Conservation (phyloP, 2,888 invertebrate species). For the Notocelia uddmanniana region DNA sequence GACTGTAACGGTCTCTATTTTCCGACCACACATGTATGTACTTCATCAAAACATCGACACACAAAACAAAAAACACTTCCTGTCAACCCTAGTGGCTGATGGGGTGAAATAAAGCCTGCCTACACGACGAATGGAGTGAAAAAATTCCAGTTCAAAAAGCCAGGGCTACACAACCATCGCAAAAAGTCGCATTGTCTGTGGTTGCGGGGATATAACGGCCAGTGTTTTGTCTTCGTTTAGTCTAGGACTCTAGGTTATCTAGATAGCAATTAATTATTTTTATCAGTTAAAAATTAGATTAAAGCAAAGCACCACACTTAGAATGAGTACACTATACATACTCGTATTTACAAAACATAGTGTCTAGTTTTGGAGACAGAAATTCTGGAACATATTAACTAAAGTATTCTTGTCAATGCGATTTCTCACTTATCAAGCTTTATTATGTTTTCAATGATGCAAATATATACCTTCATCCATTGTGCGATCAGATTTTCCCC, state of each 20-base stretch:
- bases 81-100: conserved; percentile 69
- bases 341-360: too few species aligned
- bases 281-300: too few species aligned
- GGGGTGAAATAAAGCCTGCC: conserved; percentile 73
- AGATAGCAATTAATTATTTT: conserved; percentile 1
- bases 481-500: background rate
- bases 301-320: background rate
- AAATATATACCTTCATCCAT: background rate
- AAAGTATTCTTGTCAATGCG: background rate
- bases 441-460: background rate
- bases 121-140: conserved; percentile 78
- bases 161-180: conserved; percentile 63
- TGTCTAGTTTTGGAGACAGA: too few species aligned
- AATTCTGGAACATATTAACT: too few species aligned
- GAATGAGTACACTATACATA: too few species aligned
- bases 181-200: conserved; percentile 77
- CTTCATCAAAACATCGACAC: background rate
- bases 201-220: conserved; percentile 57
- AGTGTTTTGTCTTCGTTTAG: conserved; percentile 46
- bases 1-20: background rate
- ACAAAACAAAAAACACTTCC: conserved; percentile 11
- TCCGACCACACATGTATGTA: conserved; percentile 19
- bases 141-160: conserved; percentile 84
- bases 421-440: background rate
- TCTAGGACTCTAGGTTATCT: conserved; percentile 47